Base-by-base conservation (phyloP, 1,140 invertebrate species). In the Cydia pomonella region DNA sequence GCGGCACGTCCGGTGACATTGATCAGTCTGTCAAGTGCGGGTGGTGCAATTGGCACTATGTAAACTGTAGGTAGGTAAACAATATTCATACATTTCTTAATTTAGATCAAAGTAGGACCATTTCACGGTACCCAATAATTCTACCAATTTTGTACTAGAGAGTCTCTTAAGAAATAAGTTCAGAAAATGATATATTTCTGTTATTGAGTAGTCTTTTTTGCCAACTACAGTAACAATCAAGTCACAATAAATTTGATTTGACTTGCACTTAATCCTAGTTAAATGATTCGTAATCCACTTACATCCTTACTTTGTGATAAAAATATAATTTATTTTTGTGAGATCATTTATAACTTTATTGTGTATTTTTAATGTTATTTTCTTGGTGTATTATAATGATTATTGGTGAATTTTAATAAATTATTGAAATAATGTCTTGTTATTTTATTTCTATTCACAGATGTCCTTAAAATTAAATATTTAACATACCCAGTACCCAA, bases 331-430 rank as follows among this genome's bases (percentile, higher is more conserved):
- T 73, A 50, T 59, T 59, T 72, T 59, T 50, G 50, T 44, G 59
- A 62, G 72, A 77, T 62, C 50, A 75, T 76, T 73, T 78, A 71
- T 73, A 75, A 79, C 75, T 78, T 75, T 72, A 74, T 75, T 78
- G 69, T 75, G 76, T 84, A 79, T 77, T 82, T 79, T 81, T 73
- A 78, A 82, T 78, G 78, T 81, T 82, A 75, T 78, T 79, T 79
- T 73, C 73, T 80, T 73, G 73, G 80, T 84, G 80, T 84, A 82
- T 73, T 53, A 53, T 73, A 23, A 73, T 73, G 79, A 78, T 82
- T 80, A 83, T 82, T 80, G 79, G 78, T 80, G 78, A 83, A 82
- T 80, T 78, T 73, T 75, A 77, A 81, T 83, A 81, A 83, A 83
- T 83, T 79, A 81, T 81, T 79, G 76, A 73, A 50, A 33, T 10